phyloP scores from a whole-genome alignment of 2,113 vertebrate species.

The Manacus vitellinus region DNA sequence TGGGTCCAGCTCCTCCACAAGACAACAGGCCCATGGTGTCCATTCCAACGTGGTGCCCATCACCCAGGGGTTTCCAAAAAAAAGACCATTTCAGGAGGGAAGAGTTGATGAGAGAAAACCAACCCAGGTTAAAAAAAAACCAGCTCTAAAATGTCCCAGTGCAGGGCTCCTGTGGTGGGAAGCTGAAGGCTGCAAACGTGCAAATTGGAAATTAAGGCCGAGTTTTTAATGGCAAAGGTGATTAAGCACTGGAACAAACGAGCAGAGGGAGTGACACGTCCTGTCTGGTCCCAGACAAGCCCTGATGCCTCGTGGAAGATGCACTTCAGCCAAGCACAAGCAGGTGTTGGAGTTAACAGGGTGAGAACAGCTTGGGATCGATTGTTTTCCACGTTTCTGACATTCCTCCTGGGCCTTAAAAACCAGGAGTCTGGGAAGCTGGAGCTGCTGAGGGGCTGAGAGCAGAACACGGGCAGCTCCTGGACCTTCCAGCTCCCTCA shows the following conservation, averaged over 20 bases:
- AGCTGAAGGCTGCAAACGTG: background rate
- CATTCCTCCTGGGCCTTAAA: background rate
- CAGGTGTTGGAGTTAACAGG: rapidly evolving
- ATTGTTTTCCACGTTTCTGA: background rate
- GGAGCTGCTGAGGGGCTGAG: background rate
- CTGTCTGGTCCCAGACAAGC: background rate
- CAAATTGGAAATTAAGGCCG: background rate
- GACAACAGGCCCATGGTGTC: rapidly evolving
- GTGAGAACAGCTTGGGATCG: background rate
- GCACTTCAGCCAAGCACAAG: background rate
- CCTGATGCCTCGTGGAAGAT: background rate
- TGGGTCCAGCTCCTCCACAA: background rate
- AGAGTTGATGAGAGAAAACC: background rate
- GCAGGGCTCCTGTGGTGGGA: background rate
- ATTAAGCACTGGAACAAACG: background rate
- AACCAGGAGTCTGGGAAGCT: background rate
- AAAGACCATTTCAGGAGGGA: background rate
- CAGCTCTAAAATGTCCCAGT: background rate
- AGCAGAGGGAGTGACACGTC: background rate
- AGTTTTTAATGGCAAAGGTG: background rate
- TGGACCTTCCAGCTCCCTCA: background rate
- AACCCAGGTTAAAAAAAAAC: background rate
- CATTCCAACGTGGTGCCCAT: rapidly evolving
- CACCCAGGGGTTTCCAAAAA: background rate
- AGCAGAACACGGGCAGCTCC: background rate